Percentiles rank a stretch among this genome's conserved stretches.
Evolutionary conservation across 2,797 vertebrate species (phyloP).

Genomic region (Leptatherina wallacei): DNA sequence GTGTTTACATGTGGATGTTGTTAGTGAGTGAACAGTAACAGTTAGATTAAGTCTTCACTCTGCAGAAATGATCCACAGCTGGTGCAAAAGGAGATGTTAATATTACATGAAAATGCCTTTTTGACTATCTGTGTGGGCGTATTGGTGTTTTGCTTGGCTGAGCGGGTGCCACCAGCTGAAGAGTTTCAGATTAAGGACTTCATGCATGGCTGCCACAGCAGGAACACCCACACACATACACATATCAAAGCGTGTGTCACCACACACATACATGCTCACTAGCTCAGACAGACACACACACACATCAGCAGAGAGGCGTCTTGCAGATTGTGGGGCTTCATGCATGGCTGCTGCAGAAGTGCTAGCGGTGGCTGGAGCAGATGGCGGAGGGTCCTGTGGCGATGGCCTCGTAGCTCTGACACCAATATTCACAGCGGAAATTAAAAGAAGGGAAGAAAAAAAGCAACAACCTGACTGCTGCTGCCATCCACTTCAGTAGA

Average conservation of each 20-base stretch:
- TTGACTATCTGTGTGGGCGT: conserved; percentile 21
- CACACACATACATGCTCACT: conserved; percentile 2
- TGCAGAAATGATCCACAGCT: conserved; percentile 16
- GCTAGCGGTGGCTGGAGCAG: conserved; percentile 73
- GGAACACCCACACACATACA: conserved; percentile 16
- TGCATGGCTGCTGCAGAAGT: conserved; percentile 75
- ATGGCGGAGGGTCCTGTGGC: conserved; percentile 77
- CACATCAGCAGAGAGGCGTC: conserved; percentile 61
- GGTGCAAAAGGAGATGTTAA: conserved; percentile 35
- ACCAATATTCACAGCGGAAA: conserved; percentile 71
- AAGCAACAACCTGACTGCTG: conserved; percentile 57
- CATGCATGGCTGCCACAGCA: conserved; percentile 65
- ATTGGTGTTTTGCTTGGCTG: conserved; percentile 47
- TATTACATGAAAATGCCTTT: conserved; percentile 34
- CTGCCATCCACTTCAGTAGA: conserved; percentile 50
- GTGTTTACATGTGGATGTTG: conserved; percentile 14
- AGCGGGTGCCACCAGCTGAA: conserved; percentile 63
- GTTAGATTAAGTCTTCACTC: conserved; percentile 4
- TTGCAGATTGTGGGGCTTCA: conserved; percentile 77
- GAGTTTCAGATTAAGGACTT: conserved; percentile 60
- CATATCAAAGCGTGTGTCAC: conserved; percentile 31
- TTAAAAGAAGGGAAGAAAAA: conserved; percentile 44
- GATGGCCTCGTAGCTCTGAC: conserved; percentile 65
- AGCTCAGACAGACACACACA: conserved; percentile 33
- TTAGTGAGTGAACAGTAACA: conserved; percentile 10